phyloP scores from a whole-genome alignment of 2,888 invertebrate species.

The Drosophila limbata region DNA sequence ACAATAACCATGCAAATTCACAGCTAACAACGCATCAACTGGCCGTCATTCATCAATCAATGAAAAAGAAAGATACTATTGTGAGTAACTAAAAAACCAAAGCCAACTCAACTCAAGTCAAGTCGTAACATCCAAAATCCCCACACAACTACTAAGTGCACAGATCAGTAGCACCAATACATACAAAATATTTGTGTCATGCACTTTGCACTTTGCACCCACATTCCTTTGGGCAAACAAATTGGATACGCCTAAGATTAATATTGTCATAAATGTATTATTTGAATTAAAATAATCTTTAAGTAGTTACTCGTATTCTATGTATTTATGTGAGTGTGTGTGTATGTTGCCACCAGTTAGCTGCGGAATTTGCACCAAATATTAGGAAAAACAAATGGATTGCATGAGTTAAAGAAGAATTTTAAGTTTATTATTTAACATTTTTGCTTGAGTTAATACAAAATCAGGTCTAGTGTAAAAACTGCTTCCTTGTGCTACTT shows the following conservation, averaged over 20 bases:
- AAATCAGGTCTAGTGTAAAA: not conserved
- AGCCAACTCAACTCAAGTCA: slow-evolving; percentile 52
- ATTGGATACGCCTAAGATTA: slow-evolving; percentile 38
- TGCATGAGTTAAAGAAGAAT: slow-evolving; percentile 39
- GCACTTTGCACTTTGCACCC: slow-evolving; percentile 44
- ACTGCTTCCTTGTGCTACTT: slow-evolving; percentile 1
- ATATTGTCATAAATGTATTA: slow-evolving; percentile 33
- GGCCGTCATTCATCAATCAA: slow-evolving; percentile 86
- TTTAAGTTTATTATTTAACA: slow-evolving; percentile 2
- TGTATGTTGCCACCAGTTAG: slow-evolving; percentile 64
- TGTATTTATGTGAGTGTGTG: slow-evolving; percentile 5
- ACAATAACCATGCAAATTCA: slow-evolving; percentile 85
- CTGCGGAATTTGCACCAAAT: slow-evolving; percentile 74
- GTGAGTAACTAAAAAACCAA: slow-evolving; percentile 85
- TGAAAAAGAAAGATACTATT: slow-evolving; percentile 88
- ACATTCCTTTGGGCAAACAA: slow-evolving; percentile 30
- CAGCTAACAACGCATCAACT: slow-evolving; percentile 87
- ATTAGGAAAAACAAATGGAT: slow-evolving; percentile 26
- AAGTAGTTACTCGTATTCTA: not conserved
- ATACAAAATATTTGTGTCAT: slow-evolving; percentile 29
- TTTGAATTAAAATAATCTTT: slow-evolving; percentile 18
- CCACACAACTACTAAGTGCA: slow-evolving; percentile 35
- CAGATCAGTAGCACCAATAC: slow-evolving; percentile 31
- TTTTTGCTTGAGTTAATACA: not conserved
- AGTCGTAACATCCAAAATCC: slow-evolving; percentile 41